A percentile compares a stretch with the other conserved stretches of the same genome.
Conservation (phyloP, 1,140 invertebrate genomes). For the Drosophila navojoa region DNA sequence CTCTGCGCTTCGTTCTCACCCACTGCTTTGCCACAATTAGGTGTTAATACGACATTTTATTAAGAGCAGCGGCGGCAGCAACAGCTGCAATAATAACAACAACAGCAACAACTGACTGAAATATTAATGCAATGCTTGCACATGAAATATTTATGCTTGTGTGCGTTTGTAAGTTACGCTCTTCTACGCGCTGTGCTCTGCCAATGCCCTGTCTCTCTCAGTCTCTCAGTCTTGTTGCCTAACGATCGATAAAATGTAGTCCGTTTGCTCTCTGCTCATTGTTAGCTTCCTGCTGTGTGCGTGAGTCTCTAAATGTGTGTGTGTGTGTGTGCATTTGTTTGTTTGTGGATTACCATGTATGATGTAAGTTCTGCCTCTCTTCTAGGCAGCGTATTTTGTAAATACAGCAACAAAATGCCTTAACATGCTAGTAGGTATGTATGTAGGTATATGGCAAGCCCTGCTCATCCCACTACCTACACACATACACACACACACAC, state of each 20-base stretch:
- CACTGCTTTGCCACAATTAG: constrained; percentile 64
- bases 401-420: constrained; percentile 34
- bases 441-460: not conserved
- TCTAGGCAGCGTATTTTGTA: constrained; percentile 39
- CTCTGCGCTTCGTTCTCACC: not conserved
- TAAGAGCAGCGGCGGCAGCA: constrained; percentile 35
- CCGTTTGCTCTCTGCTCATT: constrained; percentile 31
- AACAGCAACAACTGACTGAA: constrained; percentile 48
- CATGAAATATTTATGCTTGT: constrained; percentile 62
- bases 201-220: constrained; percentile 5
- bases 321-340: constrained; percentile 18
- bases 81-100: constrained; percentile 14
- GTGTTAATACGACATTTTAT: constrained; percentile 75
- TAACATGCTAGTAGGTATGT: constrained; percentile 17
- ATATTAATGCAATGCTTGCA: constrained; percentile 68
- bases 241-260: constrained; percentile 73
- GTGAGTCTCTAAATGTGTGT: constrained; percentile 9
- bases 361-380: constrained; percentile 58
- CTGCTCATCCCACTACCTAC: not conserved
- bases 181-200: not conserved
- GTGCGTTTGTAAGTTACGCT: constrained; percentile 34
- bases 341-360: constrained; percentile 69
- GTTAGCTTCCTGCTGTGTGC: constrained; percentile 41
- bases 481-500: not conserved
- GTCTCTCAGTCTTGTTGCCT: constrained; percentile 27